phyloP scores from a whole-genome alignment of 2,113 vertebrate genomes.

The Pontoporia blainvillei region DNA sequence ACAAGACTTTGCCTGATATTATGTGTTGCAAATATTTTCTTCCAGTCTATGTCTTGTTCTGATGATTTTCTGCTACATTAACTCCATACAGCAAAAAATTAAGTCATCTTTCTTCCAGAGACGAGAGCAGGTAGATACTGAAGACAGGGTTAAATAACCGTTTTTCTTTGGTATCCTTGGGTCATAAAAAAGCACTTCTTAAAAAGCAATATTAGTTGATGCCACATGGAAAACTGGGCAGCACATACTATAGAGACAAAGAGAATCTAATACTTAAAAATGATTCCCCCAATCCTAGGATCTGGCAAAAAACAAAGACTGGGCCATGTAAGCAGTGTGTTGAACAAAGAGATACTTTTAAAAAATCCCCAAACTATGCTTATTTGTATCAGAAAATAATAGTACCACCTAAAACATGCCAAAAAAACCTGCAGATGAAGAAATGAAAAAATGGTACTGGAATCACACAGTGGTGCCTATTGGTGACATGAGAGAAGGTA shows the following conservation, averaged over 20 bases:
- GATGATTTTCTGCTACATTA: not conserved
- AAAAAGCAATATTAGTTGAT: not conserved
- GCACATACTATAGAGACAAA: not conserved
- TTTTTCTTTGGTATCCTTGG: not conserved
- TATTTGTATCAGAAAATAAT: not conserved
- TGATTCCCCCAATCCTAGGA: not conserved
- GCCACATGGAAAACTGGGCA: not conserved
- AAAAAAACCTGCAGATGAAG: not conserved
- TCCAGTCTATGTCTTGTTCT: not conserved
- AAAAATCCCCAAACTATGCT: not conserved
- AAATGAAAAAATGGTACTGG: not conserved
- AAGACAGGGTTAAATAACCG: not conserved
- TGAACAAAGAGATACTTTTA: not conserved
- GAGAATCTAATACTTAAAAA: not conserved
- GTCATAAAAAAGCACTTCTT: not conserved
- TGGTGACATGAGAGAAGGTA: not conserved
- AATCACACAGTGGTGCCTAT: not conserved
- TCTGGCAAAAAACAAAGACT: not conserved
- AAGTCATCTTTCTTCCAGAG: not conserved
- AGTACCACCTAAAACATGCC: not conserved
- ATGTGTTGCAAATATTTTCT: not conserved
- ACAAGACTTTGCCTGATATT: not conserved
- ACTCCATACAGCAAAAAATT: not conserved
- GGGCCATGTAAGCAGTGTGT: not conserved
- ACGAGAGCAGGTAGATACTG: not conserved